Conservation (phyloP, 2,888 invertebrate species). For the Drosophila setosimentum region DNA sequence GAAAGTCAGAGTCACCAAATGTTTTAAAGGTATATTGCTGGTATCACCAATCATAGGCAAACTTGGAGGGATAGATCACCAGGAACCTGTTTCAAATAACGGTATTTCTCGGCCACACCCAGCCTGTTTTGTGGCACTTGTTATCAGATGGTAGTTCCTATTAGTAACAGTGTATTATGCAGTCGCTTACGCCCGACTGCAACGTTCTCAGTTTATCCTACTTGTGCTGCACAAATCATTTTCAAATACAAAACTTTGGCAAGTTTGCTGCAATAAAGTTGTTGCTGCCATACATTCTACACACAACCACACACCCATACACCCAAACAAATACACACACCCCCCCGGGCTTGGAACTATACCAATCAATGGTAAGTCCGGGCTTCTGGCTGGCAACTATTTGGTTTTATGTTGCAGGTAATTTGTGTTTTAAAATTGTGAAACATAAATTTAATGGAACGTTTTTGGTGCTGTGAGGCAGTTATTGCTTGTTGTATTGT, state of each 20-base stretch:
- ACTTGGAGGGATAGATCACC: neutral
- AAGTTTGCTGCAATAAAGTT: slow-evolving; percentile 75
- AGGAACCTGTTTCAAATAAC: neutral
- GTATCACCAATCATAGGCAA: neutral
- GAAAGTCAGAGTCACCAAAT: neutral
- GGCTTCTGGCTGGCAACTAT: slow-evolving; percentile 55
- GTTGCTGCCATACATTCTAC: slow-evolving; percentile 55
- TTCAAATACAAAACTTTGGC: slow-evolving; percentile 73
- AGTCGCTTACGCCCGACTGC: neutral
- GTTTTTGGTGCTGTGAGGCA: slow-evolving; percentile 66
- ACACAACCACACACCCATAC: neutral
- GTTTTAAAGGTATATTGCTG: neutral
- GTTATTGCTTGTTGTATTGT: slow-evolving; percentile 25
- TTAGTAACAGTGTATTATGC: neutral
- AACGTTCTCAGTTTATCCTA: neutral
- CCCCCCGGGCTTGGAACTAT: neutral
- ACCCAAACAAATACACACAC: slow-evolving; percentile 7
- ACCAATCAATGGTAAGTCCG: neutral
- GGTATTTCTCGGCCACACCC: neutral
- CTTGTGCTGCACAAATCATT: slow-evolving; percentile 68
- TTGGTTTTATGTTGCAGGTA: slow-evolving; percentile 73
- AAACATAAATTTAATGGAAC: slow-evolving; percentile 78
- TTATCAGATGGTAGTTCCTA: neutral
- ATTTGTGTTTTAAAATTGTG: slow-evolving; percentile 77
- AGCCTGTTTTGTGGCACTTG: neutral